Evolutionary conservation across 2,888 invertebrate genomes (phyloP).

Genomic region (Aleiodes testaceus): DNA sequence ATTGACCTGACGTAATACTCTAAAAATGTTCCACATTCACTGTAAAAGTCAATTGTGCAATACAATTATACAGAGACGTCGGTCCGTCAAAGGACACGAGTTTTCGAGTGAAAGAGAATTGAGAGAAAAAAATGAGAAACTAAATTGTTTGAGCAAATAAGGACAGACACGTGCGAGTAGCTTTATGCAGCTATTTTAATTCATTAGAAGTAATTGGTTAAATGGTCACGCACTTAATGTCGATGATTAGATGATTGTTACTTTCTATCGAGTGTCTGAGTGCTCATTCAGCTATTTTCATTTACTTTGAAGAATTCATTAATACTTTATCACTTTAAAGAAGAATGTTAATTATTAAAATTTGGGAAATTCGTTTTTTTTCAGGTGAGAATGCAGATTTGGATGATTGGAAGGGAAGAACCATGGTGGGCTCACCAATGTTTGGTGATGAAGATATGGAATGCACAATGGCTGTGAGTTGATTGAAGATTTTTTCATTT

Average conservation of each 20-base stretch:
- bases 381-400: constrained; percentile 50
- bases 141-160: constrained; percentile 1
- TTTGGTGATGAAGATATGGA: constrained; percentile 58
- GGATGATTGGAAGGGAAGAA: constrained; percentile 55
- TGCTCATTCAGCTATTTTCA: not conserved
- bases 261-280: not conserved
- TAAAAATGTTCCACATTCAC: constrained; percentile 33
- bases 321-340: not conserved
- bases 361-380: constrained; percentile 19
- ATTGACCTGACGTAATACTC: constrained; percentile 37
- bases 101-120: not conserved
- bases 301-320: not conserved
- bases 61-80: not conserved
- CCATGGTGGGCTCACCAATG: constrained; percentile 50
- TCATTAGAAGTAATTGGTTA: constrained; percentile 2
- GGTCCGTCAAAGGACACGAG: constrained; percentile 16
- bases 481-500: not conserved
- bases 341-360: too few relatives aligned
- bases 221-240: not conserved
- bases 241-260: not conserved
- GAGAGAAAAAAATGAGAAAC: not conserved
- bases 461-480: constrained; percentile 57
- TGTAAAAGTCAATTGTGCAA: constrained; percentile 34
- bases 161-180: constrained; percentile 1
- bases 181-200: constrained; percentile 13